These are phyloP conservation scores for Rhabdomys dilectus DNA, from an alignment of 2,113 vertebrate species.

Conservation along the genomic window DNA sequence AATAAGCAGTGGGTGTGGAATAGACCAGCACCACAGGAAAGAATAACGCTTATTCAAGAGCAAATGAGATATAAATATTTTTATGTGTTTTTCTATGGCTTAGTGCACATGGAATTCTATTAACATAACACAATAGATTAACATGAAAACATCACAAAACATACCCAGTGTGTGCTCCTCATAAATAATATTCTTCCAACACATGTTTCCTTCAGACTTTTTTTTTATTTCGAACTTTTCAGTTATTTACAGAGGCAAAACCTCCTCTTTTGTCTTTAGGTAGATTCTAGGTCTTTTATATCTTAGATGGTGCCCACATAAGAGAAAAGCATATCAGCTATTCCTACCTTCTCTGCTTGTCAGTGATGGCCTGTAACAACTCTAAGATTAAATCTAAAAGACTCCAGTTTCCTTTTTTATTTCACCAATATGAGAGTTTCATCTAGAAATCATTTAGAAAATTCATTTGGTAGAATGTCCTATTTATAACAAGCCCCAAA, in stretches of 20 bases:
- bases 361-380: background rate
- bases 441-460: background rate
- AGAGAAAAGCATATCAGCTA: background rate
- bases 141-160: slow-evolving; percentile 1
- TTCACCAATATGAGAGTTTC: background rate
- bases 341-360: background rate
- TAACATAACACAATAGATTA: background rate
- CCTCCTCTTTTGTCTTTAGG: background rate
- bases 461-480: background rate
- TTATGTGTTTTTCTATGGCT: slow-evolving; percentile 1
- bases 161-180: background rate
- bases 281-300: background rate
- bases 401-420: background rate
- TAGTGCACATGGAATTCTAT: slow-evolving; percentile 37
- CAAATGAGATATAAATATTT: slow-evolving; percentile 59
- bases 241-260: slow-evolving; percentile 28
- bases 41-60: slow-evolving; percentile 57
- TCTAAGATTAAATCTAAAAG: background rate
- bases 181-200: background rate
- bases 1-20: slow-evolving; percentile 58
- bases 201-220: background rate
- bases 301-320: background rate
- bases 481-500: background rate
- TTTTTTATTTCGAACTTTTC: background rate
- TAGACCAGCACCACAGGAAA: slow-evolving; percentile 6